Evolutionary conservation across 2,888 invertebrate species (phyloP), one percentile per base, ranked within the genome.

Genomic region (Plagiodera versicolora): DNA sequence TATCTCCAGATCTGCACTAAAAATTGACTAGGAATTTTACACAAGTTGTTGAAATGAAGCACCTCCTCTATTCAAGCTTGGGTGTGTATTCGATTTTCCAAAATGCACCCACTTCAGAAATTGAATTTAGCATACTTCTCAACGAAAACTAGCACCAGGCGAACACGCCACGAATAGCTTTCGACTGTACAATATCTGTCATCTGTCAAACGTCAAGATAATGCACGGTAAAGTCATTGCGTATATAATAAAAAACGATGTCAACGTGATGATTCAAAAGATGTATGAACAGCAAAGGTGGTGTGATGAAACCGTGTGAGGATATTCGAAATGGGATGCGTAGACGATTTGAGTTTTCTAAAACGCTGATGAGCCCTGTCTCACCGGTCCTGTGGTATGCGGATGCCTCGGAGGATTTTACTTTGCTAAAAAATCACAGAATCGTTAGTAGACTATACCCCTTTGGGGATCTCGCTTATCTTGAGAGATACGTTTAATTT

Each of bases 341-440:
- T 63, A 65, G 57, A 61, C 24, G 64, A 63, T 61, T 68, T 63
- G 45, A 66, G 32, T 58, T 58, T 57, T 60, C 64, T 60, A 61
- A 60, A 14, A 17, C 32, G 49, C 19, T 20, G 28, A 30, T 20
- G 28, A 35, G 61, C 58, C 64, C 66, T 63, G 53, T 70, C 83
- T 87, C 86, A 87, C 84, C 87, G 85, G 78, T 86, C 87, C 81
- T 89, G 88, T 64, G 91, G 92, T 70, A 92, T 87, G 68, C 90
- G 85, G 60, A 88, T 83, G 18, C 90, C 90, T 70, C 87, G 85
- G 44, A 91, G 83, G 56, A 91, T 86, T 84, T 91, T 91, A 80
- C 90, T 90, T 75, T 87, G 88, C 92, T 92, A 84, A 1, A 86
- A 86, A 50, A 67, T 20, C 4, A 20, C 14, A n/a, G n/a, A n/a